A percentile compares a stretch with the other conserved stretches of the same genome.
Conservation (phyloP, 2,113 vertebrate species). For the Sylvietta virens region DNA sequence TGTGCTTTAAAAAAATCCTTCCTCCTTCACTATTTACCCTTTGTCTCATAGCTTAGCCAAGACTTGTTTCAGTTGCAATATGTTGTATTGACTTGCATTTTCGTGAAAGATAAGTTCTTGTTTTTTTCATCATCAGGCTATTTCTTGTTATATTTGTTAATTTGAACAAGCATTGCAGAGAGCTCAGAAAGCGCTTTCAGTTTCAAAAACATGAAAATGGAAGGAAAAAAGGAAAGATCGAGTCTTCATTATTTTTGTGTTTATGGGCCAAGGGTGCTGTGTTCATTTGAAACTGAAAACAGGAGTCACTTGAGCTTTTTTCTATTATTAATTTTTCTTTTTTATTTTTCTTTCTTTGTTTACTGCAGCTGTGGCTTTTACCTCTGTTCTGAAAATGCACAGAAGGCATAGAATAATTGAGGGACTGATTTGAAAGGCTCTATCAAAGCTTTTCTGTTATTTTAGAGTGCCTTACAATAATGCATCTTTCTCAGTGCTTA, state of each 20-base stretch:
- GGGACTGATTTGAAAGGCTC: not conserved
- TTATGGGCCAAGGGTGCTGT: not conserved
- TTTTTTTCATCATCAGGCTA: not conserved
- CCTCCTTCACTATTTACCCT: not conserved
- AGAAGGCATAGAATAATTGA: not conserved
- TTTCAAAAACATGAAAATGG: not conserved
- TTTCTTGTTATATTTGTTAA: not conserved
- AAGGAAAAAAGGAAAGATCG: not conserved
- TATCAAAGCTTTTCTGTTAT: not conserved
- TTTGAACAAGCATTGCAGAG: not conserved
- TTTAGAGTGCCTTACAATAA: not conserved
- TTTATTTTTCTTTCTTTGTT: not conserved
- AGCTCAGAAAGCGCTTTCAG: not conserved
- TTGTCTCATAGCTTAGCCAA: not conserved
- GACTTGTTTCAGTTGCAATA: not conserved
- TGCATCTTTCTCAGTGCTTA: not conserved
- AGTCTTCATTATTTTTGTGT: not conserved
- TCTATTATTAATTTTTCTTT: not conserved
- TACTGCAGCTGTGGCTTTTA: not conserved
- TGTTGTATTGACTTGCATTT: not conserved
- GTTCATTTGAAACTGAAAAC: not conserved
- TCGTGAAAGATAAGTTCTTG: not conserved
- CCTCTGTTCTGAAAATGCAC: not conserved
- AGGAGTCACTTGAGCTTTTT: not conserved
- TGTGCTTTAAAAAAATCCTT: not conserved